Conservation (phyloP, 2,113 vertebrate species). For the Mobula hypostoma region DNA sequence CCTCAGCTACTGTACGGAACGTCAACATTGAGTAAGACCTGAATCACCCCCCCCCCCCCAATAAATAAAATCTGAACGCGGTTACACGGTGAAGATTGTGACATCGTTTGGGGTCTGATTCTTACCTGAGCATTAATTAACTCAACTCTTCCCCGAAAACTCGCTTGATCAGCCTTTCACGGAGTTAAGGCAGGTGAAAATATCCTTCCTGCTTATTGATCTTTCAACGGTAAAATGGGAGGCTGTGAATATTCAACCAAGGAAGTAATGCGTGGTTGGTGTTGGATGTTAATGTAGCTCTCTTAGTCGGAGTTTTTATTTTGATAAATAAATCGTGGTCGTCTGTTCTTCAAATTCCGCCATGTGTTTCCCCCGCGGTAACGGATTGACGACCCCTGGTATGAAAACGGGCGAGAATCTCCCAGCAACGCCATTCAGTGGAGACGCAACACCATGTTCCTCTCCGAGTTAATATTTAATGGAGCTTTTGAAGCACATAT, state of each 20-base stretch:
- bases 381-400: not conserved
- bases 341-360: not conserved
- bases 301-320: not conserved
- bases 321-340: not conserved
- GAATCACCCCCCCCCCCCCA: not conserved
- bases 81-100: not conserved
- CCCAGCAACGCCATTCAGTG: not conserved
- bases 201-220: not conserved
- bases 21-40: not conserved
- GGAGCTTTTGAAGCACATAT: not conserved
- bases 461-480: not conserved
- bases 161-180: not conserved
- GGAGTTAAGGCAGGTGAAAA: not conserved
- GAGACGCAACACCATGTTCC: not conserved
- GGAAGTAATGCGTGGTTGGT: too few species aligned
- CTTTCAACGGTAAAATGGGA: not conserved
- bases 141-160: not conserved
- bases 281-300: not conserved
- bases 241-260: not conserved
- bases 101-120: not conserved
- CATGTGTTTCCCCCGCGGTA: not conserved
- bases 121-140: not conserved
- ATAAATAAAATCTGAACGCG: not conserved
- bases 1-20: not conserved
- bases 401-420: not conserved